Base-by-base conservation (phyloP, 2,113 vertebrate genomes). In the Esox niger region DNA sequence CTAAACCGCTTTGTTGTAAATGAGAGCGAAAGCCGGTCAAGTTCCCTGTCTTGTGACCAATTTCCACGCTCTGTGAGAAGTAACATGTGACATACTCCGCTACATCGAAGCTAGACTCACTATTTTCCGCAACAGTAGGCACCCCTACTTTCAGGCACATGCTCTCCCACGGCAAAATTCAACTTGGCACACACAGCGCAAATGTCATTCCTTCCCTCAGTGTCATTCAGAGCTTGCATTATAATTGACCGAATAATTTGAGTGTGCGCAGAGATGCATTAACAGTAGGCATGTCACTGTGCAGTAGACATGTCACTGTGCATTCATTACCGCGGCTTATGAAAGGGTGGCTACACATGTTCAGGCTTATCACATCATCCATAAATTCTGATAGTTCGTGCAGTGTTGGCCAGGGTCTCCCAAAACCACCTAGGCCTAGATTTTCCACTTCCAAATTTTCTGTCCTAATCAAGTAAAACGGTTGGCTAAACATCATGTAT, bases 11-110 rank as follows among this genome's bases (percentile, higher is more conserved):
- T 20, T 17, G 27, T 33, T 29, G 32, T 21, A 23, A 17, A 10
- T 6, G 47, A 21, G 27, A 61, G 35, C 66, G 62, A 5, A 29
- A 10, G 11, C 57, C 1, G 21, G 65, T 80, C 66, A 33, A 70
- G 65, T 71, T 70, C 8, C 70, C 64, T 71, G 85, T 89, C 84
- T 86, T 86, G 78, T 89, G 83, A 89, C 82, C 17, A 26, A 86
- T 62, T 84, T 78, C 74, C 81, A 56, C 55, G 68, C 80, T 82
- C 77, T 61, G 38, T 43, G 10, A n/a, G 25, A 9, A 33, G 25
- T 29, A 23, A 75, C 75, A 81, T 3, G 61, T 78, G 86, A 81
- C 79, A 64, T 11, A 59, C 20, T 78, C 63, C 66, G 62, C 60
- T 35, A 71, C 76, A 66, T 63, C 62, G 79, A 79, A 43, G 38